Conservation (phyloP, 2,797 vertebrate genomes). For the Pelodytes ibericus region DNA sequence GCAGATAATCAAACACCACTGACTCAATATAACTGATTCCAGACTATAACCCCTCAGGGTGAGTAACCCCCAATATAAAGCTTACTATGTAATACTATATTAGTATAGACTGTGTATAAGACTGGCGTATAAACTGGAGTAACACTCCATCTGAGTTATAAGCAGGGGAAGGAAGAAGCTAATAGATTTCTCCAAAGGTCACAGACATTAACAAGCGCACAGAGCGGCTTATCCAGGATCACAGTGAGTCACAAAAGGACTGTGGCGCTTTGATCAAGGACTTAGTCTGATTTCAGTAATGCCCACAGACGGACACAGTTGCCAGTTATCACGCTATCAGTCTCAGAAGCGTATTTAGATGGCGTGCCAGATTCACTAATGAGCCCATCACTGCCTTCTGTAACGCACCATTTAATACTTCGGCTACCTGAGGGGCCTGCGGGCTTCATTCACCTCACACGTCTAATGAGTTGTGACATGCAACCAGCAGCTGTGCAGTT, state of each 20-base stretch:
- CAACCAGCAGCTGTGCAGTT: background rate
- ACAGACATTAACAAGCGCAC: background rate
- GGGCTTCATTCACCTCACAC: no score
- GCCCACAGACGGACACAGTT: slow-evolving; percentile 17
- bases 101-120: no score
- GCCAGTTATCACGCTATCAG: slow-evolving; percentile 19
- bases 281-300: slow-evolving; percentile 32
- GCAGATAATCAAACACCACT: no score
- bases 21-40: no score
- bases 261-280: slow-evolving; percentile 30
- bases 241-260: slow-evolving; percentile 15
- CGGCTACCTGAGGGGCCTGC: background rate
- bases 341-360: slow-evolving; percentile 22
- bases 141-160: background rate
- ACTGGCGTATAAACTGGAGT: no score
- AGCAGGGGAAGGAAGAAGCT: background rate
- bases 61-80: no score
- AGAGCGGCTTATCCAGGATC: slow-evolving; percentile 31
- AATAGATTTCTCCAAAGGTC: slow-evolving; percentile 24
- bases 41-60: no score
- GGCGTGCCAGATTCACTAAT: slow-evolving; percentile 33
- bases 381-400: slow-evolving; percentile 22
- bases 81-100: no score
- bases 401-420: background rate
- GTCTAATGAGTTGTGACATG: no score